Evolutionary conservation across 2,113 vertebrate genomes (phyloP), one percentile per base, ranked within the genome.

Genomic region (Alethe diademata): DNA sequence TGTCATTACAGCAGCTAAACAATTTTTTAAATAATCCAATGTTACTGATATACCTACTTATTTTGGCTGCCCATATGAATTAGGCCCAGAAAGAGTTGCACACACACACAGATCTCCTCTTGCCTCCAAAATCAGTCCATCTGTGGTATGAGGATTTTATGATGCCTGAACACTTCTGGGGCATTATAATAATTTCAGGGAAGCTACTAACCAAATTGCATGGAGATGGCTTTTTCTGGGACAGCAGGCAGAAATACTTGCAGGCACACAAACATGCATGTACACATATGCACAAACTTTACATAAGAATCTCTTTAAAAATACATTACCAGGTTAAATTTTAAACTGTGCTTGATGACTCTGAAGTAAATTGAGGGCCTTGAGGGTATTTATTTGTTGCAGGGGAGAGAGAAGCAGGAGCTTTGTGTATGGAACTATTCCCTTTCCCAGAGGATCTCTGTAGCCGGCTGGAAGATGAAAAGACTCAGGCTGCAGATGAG

Each of bases 71-170:
- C n/a, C 16, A 20, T 57, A 71, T 61, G 75, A 84, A 92, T 78
- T 48, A 78, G 79, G 18, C 57, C 64, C 43, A 75, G 79, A 58
- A 92, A 73, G 81, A 86, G 14, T 88, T 80, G 69, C 4, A 3
- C 20, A 53, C 31, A 74, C 15, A 8, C 8, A 0, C 85, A 88
- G 56, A 93, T 75, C 6, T 65, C 56, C 45, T 84, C 48, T 86
- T 61, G 48, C 56, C 65, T 91, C 72, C 11, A 38, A 94, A 94
- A 93, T 67, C 1, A 0, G 45, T 88, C 93, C 88, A 84, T 88
- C 88, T 90, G 90, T 81, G 57, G 82, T 83, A 80, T n/a, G 76
- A 88, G 92, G 48, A 74, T 93, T 96, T 96, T 94, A 88, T 84
- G 85, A 93, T 48, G 79, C 82, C 69, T 83, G 76, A 92, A 79